Evolutionary conservation across 2,888 invertebrate species (phyloP).

Genomic region (Tryphoninae sp.): DNA sequence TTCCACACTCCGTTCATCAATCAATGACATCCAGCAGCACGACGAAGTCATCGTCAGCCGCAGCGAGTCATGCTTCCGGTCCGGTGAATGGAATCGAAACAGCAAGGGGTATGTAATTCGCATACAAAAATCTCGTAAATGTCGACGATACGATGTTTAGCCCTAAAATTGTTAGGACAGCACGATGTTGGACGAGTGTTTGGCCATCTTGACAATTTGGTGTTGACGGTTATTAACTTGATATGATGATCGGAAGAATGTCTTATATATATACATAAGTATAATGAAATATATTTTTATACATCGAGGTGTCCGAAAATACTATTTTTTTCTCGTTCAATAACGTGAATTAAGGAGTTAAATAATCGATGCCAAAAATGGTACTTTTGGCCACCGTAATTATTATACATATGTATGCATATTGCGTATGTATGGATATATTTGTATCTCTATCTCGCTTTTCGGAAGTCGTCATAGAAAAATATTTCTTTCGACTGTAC

Average conservation of each 20-base stretch:
- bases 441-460: conserved; percentile 7
- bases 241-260: conserved; percentile 35
- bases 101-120: conserved; percentile 67
- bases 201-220: conserved; percentile 36
- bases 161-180: conserved; percentile 45
- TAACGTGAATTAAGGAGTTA: too few species aligned
- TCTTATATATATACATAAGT: neutral
- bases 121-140: conserved; percentile 8
- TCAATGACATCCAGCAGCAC: conserved; percentile 75
- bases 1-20: conserved; percentile 73
- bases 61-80: conserved; percentile 70
- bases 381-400: neutral
- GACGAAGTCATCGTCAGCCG: conserved; percentile 65
- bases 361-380: too few species aligned
- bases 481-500: conserved; percentile 33
- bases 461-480: conserved; percentile 28
- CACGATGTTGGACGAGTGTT: conserved; percentile 53
- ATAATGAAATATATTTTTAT: too few species aligned
- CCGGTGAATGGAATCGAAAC: conserved; percentile 69
- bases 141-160: conserved; percentile 28
- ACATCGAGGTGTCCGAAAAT: too few species aligned
- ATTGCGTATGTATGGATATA: conserved; percentile 12
- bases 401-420: neutral
- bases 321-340: too few species aligned
- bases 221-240: conserved; percentile 38